A percentile compares a stretch with the other conserved stretches of the same genome.
phyloP scores from a whole-genome alignment of 2,888 invertebrate species.

The Heteromurus nitidus region DNA sequence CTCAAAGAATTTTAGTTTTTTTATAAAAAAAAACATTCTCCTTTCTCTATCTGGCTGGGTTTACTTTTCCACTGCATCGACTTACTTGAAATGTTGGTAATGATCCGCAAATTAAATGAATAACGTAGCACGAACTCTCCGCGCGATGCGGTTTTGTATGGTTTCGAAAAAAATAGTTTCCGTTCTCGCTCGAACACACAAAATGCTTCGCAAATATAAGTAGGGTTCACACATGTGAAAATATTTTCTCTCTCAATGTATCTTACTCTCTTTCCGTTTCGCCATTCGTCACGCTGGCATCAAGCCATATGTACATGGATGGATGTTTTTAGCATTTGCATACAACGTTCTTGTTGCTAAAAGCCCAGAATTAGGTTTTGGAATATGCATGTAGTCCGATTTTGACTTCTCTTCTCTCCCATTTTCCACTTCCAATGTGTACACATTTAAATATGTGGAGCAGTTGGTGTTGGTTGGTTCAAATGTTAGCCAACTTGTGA shows the following conservation, averaged over 20 bases:
- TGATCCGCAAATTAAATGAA: slow-evolving; percentile 32
- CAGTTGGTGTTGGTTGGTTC: not conserved
- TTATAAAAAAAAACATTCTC: too few species aligned
- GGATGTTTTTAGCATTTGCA: slow-evolving; percentile 32
- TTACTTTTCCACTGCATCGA: too few species aligned
- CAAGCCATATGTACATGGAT: too few species aligned
- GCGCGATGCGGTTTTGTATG: slow-evolving; percentile 34
- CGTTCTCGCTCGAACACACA: not conserved
- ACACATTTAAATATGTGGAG: too few species aligned
- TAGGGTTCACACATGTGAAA: slow-evolving; percentile 20
- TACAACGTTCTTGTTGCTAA: slow-evolving; percentile 11
- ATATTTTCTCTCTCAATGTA: slow-evolving; percentile 4
- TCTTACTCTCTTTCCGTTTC: slow-evolving; percentile 28
- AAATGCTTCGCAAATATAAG: too few species aligned
- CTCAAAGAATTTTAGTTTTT: too few species aligned
- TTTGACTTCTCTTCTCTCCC: too few species aligned
- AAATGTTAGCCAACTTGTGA: too few species aligned
- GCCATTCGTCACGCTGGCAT: slow-evolving; percentile 53
- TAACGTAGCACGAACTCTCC: not conserved
- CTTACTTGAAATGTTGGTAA: slow-evolving; percentile 26
- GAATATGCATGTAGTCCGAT: not conserved
- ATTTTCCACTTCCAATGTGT: too few species aligned
- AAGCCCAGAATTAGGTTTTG: slow-evolving; percentile 26
- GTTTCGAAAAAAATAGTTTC: not conserved
- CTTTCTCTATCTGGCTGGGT: too few species aligned